Evolutionary conservation across 2,797 vertebrate species (phyloP), one percentile per base, ranked within the genome.

Genomic region (Bradypodion pumilum): DNA sequence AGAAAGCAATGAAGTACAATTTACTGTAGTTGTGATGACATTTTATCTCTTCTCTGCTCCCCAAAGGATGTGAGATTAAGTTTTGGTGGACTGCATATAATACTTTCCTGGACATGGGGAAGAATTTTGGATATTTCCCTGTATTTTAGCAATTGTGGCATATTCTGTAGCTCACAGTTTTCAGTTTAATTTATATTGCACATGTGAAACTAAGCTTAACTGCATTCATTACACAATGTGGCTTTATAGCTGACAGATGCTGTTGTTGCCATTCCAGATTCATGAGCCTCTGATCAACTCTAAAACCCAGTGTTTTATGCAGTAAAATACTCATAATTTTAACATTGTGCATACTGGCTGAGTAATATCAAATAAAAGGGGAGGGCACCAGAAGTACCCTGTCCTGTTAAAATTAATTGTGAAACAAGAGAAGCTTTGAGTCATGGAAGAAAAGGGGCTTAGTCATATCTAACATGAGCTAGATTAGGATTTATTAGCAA

Each of bases 271-370:
- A 10, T 35, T 62, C 46, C 56, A 63, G 69, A 74, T 21, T 59
- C 70, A 74, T 49, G 56, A 81, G 80, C 62, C 46, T 62, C 56
- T 74, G 42, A 44, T 44, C 80, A 81, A 81, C 62, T 62, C 23
- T 23, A 13, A 15, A 62, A 59, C 32, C 25, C 10, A 49, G 15
- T 12, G 8, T 25, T 62, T 69, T 81, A 32, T 44, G 19, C 16
- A 13, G 56, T 44, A 29, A 29, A 73, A 62, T 62, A 73, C 62
- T 49, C 27, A 66, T 79, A 13, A 10, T 68, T 81, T 73, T 59
- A 25, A 62, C 52, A 81, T 23, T 46, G 29, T 81, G 40, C 3
- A 35, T 63, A 16, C n/a, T 32, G 42, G 79, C 10, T 35, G 25
- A 63, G 21, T 40, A 63, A 62, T 46, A 62, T 44, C 19, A 46